Evolutionary conservation across 2,113 vertebrate species (phyloP).

Genomic region (Glaucomys volans): DNA sequence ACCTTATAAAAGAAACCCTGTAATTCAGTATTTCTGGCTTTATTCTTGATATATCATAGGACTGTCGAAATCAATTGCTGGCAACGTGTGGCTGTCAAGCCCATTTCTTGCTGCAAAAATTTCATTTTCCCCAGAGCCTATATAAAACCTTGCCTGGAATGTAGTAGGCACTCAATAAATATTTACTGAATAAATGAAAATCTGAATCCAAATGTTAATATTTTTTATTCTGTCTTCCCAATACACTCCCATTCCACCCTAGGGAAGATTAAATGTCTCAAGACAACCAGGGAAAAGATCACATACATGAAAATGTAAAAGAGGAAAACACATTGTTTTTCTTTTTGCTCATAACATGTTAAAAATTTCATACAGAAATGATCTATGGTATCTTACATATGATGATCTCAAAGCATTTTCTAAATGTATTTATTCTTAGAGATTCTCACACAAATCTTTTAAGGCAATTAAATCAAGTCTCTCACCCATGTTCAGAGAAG

Average conservation of each 20-base stretch:
- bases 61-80: slow-evolving; percentile 9
- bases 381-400: not conserved
- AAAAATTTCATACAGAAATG: not conserved
- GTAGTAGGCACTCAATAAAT: not conserved
- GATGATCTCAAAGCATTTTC: not conserved
- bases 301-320: not conserved
- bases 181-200: slow-evolving; percentile 12
- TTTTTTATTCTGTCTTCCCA: slow-evolving; percentile 9
- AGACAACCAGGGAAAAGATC: not conserved
- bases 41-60: not conserved
- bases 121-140: not conserved
- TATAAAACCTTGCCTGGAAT: not conserved
- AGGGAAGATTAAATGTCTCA: slow-evolving; percentile 3
- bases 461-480: slow-evolving; percentile 6
- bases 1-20: not conserved
- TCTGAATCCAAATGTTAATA: not conserved
- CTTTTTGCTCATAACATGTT: not conserved
- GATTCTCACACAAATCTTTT: slow-evolving; percentile 1
- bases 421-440: slow-evolving; percentile 36
- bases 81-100: not conserved
- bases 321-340: not conserved
- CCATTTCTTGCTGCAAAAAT: slow-evolving; percentile 24
- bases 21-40: not conserved
- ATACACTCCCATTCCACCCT: not conserved
- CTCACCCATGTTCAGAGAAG: not conserved